Evolutionary conservation across 2,797 vertebrate species (phyloP), one percentile per base, ranked within the genome.

Genomic region (Saxicola maurus): DNA sequence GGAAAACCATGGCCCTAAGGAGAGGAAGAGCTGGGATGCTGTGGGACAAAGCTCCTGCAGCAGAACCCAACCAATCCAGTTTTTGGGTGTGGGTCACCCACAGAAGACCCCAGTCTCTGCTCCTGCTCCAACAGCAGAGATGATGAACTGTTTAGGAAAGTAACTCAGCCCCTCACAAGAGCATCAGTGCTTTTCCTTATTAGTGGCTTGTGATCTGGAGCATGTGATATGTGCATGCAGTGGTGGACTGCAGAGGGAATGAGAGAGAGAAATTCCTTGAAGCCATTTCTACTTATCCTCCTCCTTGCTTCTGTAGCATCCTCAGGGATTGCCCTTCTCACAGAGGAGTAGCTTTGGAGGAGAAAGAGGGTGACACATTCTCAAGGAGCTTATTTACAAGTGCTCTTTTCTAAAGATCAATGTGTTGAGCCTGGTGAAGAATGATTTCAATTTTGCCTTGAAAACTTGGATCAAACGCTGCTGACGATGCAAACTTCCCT

Each of bases 391-490:
- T 93, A 94, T 95, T 96, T 92, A 91, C 87, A 92, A 94, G 91
- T 28, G 43, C 74, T 90, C 76, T 87, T 79, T 64, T 31, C 78
- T 82, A 18, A 82, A 86, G 88, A 94, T 95, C 94, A 94, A 80
- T 64, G 86, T 24, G 72, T 89, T 75, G 86, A 89, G 83, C 68
- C 88, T 74, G 71, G 64, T 82, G 86, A 93, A 90, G 94, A 86
- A 90, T 3, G 64, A 86, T 81, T 95, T 88, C 95, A 93, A 81
- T 94, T 94, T 73, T 87, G 81, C 92, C 94, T 85, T 90, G 76
- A 94, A 92, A 94, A 76, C 89, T 90, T 95, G 92, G 93, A 89
- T 94, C 87, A 91, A 86, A 65, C 92, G 42, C 46, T 90, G 92
- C 93, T 96, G 94, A 95, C 81, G 13, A 24, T 4, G 87, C 92